Percentiles rank a stretch among this genome's conserved stretches.
Evolutionary conservation across 2,113 vertebrate genomes (phyloP).

Genomic region (Orientallactaga bullata): DNA sequence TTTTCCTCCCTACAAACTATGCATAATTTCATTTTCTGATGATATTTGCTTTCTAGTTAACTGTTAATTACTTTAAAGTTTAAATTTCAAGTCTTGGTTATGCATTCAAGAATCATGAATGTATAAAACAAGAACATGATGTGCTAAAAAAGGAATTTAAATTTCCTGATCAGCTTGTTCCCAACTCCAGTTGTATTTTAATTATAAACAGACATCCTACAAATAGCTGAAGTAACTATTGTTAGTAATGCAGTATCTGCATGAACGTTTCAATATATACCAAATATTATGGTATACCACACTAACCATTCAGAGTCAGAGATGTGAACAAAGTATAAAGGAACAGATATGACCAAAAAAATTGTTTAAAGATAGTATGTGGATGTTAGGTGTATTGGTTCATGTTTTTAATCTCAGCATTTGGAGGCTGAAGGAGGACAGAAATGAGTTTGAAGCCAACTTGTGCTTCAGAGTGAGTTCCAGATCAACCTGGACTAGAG

Average conservation of each 20-base stretch:
- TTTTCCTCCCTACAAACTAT: neutral
- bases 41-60: neutral
- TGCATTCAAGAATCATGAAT: constrained; percentile 1
- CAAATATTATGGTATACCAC: neutral
- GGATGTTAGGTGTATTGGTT: no score
- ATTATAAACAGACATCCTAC: neutral
- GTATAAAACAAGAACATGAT: neutral
- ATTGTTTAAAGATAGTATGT: neutral
- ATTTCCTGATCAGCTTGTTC: neutral
- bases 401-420: no score
- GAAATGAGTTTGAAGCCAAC: no score
- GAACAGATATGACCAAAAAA: neutral
- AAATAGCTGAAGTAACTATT: neutral
- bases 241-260: neutral
- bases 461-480: no score
- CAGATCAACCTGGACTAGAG: no score
- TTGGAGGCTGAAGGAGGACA: no score
- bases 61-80: neutral
- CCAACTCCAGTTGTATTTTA: neutral
- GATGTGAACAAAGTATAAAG: neutral
- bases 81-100: neutral
- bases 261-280: neutral
- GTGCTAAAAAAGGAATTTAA: neutral
- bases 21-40: neutral
- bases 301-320: neutral